These are phyloP conservation scores for Megaceryle torquata DNA, from an alignment of 2,113 vertebrate species.

Conservation along the genomic window DNA sequence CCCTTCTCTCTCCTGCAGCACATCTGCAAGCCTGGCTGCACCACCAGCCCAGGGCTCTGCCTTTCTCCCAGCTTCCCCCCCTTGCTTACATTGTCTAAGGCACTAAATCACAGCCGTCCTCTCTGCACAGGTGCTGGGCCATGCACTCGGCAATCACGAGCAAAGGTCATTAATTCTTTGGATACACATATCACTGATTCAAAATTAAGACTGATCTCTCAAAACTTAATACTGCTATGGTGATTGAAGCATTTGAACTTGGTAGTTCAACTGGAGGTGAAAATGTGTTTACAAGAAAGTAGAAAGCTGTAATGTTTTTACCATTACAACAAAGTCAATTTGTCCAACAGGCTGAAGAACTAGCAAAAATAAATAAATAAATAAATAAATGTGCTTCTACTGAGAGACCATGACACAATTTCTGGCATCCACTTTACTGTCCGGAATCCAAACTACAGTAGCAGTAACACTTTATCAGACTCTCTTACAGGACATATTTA, in stretches of 20 bases:
- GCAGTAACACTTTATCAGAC: slow-evolving; percentile 39
- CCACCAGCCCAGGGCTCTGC: rapidly evolving
- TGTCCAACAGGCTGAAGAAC: background rate
- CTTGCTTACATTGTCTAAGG: background rate
- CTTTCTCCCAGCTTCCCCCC: background rate
- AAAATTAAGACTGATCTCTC: background rate
- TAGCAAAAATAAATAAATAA: background rate
- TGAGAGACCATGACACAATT: slow-evolving; percentile 41
- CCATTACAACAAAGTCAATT: slow-evolving; percentile 8
- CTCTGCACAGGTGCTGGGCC: background rate
- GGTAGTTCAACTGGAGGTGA: background rate
- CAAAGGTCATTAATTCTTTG: background rate
- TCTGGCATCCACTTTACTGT: slow-evolving; percentile 20
- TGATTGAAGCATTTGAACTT: background rate
- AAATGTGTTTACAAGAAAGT: slow-evolving; percentile 16
- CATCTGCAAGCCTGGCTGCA: background rate
- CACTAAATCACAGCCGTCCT: background rate
- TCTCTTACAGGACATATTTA: slow-evolving; percentile 2
- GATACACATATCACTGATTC: background rate
- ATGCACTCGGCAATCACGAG: background rate
- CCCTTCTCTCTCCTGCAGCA: background rate
- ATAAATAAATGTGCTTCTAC: background rate
- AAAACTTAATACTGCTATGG: background rate
- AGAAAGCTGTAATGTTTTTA: slow-evolving; percentile 13
- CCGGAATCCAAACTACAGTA: slow-evolving; percentile 30